Percentiles rank a stretch among this genome's conserved stretches.
Evolutionary conservation across 2,888 invertebrate species (phyloP).

Genomic region (Hirtodrosophila duncani): DNA sequence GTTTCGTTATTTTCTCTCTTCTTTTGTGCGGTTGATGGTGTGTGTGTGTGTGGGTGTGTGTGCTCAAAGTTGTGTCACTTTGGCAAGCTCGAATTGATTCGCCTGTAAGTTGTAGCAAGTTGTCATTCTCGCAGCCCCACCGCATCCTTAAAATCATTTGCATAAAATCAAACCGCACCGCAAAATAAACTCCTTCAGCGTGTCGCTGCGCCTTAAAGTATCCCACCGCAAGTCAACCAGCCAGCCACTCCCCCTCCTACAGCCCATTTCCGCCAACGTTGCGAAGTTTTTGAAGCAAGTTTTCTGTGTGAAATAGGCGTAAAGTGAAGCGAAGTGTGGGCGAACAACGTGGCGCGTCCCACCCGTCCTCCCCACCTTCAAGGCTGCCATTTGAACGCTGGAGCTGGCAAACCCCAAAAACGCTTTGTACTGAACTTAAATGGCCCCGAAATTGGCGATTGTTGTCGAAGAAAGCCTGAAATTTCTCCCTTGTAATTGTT

Average conservation of each 20-base stretch:
- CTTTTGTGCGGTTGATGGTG: constrained; percentile 9
- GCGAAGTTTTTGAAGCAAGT: no score
- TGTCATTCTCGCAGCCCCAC: not conserved
- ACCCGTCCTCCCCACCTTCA: constrained; percentile 14
- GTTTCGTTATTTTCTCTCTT: constrained; percentile 21
- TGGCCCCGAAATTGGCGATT: no score
- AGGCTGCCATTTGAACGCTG: constrained; percentile 13
- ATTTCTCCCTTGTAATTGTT: no score
- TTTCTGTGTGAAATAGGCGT: constrained; percentile 58
- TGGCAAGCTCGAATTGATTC: constrained; percentile 65
- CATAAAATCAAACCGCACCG: constrained; percentile 67
- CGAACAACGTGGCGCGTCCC: constrained; percentile 55
- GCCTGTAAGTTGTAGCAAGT: constrained; percentile 47
- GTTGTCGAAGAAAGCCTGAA: no score
- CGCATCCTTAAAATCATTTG: constrained; percentile 47
- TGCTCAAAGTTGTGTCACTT: constrained; percentile 45
- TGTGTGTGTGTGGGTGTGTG: constrained; percentile 14
- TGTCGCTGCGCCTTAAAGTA: constrained; percentile 40
- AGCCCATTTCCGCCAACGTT: not conserved
- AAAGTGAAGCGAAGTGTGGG: constrained; percentile 60
- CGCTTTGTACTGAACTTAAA: no score
- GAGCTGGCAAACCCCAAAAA: no score
- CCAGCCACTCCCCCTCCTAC: constrained; percentile 21
- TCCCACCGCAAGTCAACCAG: constrained; percentile 14
- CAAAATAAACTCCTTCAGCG: constrained; percentile 58